Conservation (phyloP, 64 coral and sea anemone genomes). For the Cladopsammia gracilis region DNA sequence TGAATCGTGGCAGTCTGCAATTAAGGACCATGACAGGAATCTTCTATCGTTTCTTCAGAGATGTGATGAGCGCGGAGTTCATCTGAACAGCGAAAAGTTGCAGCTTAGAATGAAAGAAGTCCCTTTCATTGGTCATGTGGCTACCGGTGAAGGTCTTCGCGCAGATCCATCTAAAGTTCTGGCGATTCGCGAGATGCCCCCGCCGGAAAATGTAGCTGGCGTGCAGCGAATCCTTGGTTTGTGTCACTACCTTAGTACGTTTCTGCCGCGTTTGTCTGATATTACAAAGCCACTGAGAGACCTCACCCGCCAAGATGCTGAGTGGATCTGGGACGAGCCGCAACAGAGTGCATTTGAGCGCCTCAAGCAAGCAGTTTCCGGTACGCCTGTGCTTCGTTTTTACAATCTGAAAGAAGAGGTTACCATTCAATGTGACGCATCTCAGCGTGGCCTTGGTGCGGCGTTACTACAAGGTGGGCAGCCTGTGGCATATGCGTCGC, state of each 20-base stretch:
- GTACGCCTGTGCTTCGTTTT: slow-evolving; percentile 5
- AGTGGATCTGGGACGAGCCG: slow-evolving; percentile 18
- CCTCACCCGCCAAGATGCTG: slow-evolving; percentile 10
- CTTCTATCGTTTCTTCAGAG: background rate
- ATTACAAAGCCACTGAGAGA: slow-evolving; percentile 17
- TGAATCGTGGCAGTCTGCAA: background rate
- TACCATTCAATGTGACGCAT: slow-evolving; percentile 19
- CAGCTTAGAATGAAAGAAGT: slow-evolving; percentile 4
- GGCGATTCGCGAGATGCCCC: background rate
- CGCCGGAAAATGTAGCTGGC: background rate
- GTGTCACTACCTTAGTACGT: background rate
- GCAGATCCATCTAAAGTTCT: slow-evolving; percentile 19
- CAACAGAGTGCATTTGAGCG: slow-evolving; percentile 19
- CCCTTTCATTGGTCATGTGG: slow-evolving; percentile 9
- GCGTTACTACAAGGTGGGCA: background rate
- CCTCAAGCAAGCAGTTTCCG: slow-evolving; percentile 8
- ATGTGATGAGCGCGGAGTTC: slow-evolving; percentile 27
- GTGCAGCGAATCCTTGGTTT: slow-evolving; percentile 2
- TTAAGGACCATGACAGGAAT: background rate
- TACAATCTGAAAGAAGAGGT: slow-evolving; percentile 8
- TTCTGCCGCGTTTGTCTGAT: background rate
- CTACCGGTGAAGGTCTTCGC: slow-evolving; percentile 1
- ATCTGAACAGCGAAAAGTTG: background rate
- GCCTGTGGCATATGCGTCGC: background rate
- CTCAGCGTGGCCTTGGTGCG: background rate